Base-by-base conservation (phyloP, 2,888 invertebrate genomes). In the Nomada hirtipes region DNA sequence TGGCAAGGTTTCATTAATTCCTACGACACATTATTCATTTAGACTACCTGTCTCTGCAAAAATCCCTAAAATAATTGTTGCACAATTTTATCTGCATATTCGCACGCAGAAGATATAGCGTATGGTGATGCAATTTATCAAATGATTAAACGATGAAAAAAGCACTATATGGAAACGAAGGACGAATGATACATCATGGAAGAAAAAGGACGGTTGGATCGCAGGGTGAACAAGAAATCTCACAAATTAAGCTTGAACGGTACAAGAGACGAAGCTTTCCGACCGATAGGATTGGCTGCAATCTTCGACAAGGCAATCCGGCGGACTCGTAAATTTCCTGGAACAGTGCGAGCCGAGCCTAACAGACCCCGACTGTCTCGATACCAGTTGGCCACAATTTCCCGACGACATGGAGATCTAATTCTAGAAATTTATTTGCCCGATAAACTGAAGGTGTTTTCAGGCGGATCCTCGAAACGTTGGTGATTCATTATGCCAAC, bases 211-310 rank as follows among this genome's bases (percentile, higher is more conserved):
- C 55, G 68, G 68, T 61, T 26, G 67, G 76, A 63, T 65, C 55
- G 75, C 61, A 61, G 65, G 71, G 74, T 11, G 84, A 88, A 80
- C 79, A 78, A 83, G 87, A 88, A 87, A 84, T 91, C 90, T 90
- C 90, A 86, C 92, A 92, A 92, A 93, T 92, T 92, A 92, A 93
- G 86, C 92, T 89, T 83, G 84, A 87, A 82, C 89, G 88, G 83
- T 82, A 82, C 81, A 79, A 75, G 82, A 81, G 76, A 86, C 86
- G 91, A 86, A 88, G 89, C 89, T 91, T 87, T 86, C 88, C 78
- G 59, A 71, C 86, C 86, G 87, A 87, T 89, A 90, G 90, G 89
- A 91, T 90, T 91, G 90, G 88, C 89, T 89, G 90, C 90, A 92
- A 92, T 93, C 91, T 92, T 91, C 91, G 90, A 83, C 87, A 88